Conservation (phyloP, 2,888 invertebrate genomes). For the Hyppa rectilinea region DNA sequence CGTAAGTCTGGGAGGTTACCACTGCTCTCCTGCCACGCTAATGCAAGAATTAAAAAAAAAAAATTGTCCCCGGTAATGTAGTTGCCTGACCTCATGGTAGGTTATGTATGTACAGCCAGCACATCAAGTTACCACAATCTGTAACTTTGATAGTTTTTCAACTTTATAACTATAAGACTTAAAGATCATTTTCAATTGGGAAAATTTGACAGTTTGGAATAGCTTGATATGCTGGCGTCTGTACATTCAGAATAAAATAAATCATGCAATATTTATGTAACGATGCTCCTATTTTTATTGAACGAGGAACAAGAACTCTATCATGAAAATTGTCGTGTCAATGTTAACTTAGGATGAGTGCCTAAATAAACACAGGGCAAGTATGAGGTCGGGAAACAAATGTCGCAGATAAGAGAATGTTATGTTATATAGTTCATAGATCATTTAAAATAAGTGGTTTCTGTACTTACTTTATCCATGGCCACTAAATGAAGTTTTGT, state of each 20-base stretch:
- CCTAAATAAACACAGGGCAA: constrained; percentile 40
- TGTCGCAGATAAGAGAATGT: not conserved
- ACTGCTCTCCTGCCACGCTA: too few species aligned
- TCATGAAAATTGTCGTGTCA: constrained; percentile 47
- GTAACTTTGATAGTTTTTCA: too few species aligned
- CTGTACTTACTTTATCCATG: not conserved
- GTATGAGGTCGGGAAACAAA: constrained; percentile 37
- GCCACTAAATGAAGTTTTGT: not conserved
- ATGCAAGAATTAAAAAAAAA: too few species aligned
- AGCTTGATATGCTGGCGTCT: too few species aligned
- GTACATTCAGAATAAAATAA: constrained; percentile 12
- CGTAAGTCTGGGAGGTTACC: too few species aligned
- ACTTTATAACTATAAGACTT: too few species aligned
- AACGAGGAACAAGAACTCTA: constrained; percentile 35
- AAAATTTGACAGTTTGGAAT: too few species aligned
- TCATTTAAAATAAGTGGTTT: constrained; percentile 21
- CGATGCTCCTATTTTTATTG: constrained; percentile 21
- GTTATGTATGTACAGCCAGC: not conserved
- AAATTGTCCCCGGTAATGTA: not conserved
- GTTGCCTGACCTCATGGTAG: not conserved
- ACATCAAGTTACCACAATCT: too few species aligned
- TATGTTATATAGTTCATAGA: constrained; percentile 5
- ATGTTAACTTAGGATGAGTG: constrained; percentile 46
- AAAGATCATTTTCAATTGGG: too few species aligned
- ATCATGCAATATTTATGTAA: constrained; percentile 28